A percentile compares a stretch with the other conserved stretches of the same genome.
Evolutionary conservation across 2,888 invertebrate genomes (phyloP).

Genomic region (Elmis aenea): DNA sequence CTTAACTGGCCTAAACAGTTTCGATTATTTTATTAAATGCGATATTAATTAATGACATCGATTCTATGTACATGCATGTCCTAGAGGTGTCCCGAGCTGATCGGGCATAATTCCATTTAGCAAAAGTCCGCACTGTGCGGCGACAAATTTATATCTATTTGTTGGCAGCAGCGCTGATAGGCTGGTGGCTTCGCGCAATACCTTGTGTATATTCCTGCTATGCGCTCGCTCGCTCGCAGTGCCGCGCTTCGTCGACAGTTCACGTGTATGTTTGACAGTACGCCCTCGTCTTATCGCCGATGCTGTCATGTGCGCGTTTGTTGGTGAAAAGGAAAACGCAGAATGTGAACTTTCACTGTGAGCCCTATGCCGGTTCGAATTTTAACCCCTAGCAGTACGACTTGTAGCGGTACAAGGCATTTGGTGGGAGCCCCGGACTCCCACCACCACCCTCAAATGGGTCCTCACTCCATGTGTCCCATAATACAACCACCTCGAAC

Average conservation of each 20-base stretch:
- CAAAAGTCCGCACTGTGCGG: too few relatives aligned
- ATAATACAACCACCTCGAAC: constrained; percentile 42
- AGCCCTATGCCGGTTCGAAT: constrained; percentile 29
- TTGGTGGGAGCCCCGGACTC: constrained; percentile 42
- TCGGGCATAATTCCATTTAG: too few relatives aligned
- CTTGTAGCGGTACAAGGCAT: constrained; percentile 41
- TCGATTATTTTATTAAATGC: neutral
- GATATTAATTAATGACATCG: neutral
- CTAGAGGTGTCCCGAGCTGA: too few relatives aligned
- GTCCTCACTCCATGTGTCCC: constrained; percentile 43
- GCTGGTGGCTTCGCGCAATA: constrained; percentile 2
- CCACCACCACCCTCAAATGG: constrained; percentile 38
- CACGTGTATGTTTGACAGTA: constrained; percentile 58
- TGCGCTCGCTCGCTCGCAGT: constrained; percentile 61
- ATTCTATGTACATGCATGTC: too few relatives aligned
- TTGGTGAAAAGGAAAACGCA: neutral
- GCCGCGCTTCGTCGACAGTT: constrained; percentile 53
- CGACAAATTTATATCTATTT: too few relatives aligned
- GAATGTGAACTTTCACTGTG: too few relatives aligned
- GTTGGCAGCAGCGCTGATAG: too few relatives aligned
- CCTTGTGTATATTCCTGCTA: constrained; percentile 53
- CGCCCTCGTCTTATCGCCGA: constrained; percentile 19
- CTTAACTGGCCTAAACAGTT: neutral
- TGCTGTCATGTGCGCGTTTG: constrained; percentile 19
- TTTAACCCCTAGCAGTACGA: constrained; percentile 37